Evolutionary conservation across 1,140 invertebrate genomes (phyloP), one percentile per base, ranked within the genome.

Genomic region (Drosophila repleta): DNA sequence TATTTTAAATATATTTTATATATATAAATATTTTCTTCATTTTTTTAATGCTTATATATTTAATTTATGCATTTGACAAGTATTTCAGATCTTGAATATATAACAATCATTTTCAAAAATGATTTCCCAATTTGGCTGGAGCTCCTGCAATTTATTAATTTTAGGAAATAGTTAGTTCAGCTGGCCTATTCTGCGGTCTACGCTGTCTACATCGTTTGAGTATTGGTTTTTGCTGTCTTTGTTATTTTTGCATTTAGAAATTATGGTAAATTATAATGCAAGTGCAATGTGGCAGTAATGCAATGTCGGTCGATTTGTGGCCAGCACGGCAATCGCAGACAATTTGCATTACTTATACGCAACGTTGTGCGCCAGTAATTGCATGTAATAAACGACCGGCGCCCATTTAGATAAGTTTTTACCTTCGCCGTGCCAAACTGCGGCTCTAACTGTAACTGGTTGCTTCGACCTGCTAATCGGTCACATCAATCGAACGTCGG

Each of bases 361-460:
- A 82, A 57, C 46, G 71, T 71, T 48, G 71, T 71, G 52, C 35
- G 71, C 58, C 77, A 51, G 73, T 82, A 82, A 82, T 82, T 82
- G 79, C 79, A 68, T 45, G 79, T 67, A 79, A 82, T 82, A 83
- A 82, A 75, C 53, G 70, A 73, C 32, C 71, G 65, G 26, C 24
- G 55, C 80, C 75, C 80, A 84, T 83, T 83, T 84, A 84, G 80
- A 83, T 83, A 84, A 83, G 75, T 84, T 79, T 67, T 74, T 55
- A 20, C 55, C 67, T 37, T 68, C 51, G 39, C n/a, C 21, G 4
- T 45, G 68, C 43, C 35, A 11, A 24, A 41, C 29, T 18, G 39
- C 11, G 11, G 11, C 32, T 21, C 29, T 21, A 58, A 51, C 20
- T 45, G 48, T n/a, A 69, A 64, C 61, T 65, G 52, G 62, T 60